Base-by-base conservation (phyloP, 2,888 invertebrate species). In the Myathropa florea region DNA sequence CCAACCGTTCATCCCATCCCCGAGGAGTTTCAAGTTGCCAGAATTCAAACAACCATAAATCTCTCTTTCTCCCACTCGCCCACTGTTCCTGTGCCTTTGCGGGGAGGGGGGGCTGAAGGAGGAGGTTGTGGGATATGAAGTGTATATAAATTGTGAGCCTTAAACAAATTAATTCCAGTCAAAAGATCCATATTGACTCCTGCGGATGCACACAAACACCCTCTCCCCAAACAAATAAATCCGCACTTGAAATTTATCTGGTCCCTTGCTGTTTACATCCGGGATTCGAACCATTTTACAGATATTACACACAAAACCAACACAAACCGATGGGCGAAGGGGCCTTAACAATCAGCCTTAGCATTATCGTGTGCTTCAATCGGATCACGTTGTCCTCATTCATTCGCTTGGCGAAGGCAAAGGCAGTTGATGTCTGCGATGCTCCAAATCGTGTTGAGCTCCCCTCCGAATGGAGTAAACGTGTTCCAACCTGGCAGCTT, bases 101-200 rank as follows among this genome's bases (percentile, higher is more conserved):
- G 28, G 7, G 28, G 4, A 7, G 7, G 28, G 28, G 3, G 28
- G 28, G n/a, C n/a, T n/a, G n/a, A n/a, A 28, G 28, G 28, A 28
- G 0, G 28, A 28, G 28, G 33, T n/a, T 39, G 28, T 3, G 28
- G 46, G 61, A 39, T 60, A 46, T 61, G 3, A 23, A 55, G 53
- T 39, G 75, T 46, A 18, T 46, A 18, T 67, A 57, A 72, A 72
- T 39, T 83, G 67, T 73, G 53, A 63, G 72, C 77, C 77, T 71
- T 72, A 83, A 72, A 77, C 83, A 83, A 78, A 77, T 83, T 83
- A 83, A 68, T 68, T 78, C 67, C 46, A 30, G 57, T 61, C 72
- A 73, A 67, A 64, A 63, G 67, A 73, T 73, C 55, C 55, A 67
- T 72, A 26, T 57, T 77, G 67, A 72, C 77, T 83, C 46, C 61